Conservation (phyloP, 2,113 vertebrate species). For the Eulemur macaco region DNA sequence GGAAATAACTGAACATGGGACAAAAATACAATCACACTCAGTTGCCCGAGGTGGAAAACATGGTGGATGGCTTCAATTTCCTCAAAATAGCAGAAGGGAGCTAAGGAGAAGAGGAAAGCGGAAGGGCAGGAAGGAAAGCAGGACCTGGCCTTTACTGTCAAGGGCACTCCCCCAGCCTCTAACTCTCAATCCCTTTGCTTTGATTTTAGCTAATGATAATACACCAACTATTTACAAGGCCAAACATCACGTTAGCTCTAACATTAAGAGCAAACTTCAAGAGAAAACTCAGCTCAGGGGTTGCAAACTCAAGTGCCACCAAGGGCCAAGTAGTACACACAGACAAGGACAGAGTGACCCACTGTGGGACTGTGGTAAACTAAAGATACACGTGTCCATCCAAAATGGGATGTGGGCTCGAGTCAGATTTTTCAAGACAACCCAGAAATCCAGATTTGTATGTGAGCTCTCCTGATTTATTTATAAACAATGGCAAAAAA, state of each 20-base stretch:
- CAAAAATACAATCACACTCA: constrained; percentile 64
- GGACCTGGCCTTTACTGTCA: background rate
- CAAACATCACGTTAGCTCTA: background rate
- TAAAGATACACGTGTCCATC: rapidly evolving
- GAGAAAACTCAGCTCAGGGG: background rate
- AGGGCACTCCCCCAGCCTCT: background rate
- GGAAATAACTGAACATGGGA: constrained; percentile 60
- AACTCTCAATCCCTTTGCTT: background rate
- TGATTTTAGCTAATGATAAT: background rate
- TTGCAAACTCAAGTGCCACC: background rate
- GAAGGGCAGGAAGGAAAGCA: background rate
- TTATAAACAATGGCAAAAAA: constrained; percentile 11
- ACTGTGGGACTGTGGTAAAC: background rate
- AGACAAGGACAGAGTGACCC: background rate
- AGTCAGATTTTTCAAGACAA: background rate
- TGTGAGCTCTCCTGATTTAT: background rate
- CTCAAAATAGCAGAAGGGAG: constrained; percentile 43
- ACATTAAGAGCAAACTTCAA: background rate
- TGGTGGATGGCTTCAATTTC: constrained; percentile 9
- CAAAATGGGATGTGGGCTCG: background rate
- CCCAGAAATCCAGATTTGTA: background rate
- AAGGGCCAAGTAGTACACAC: rapidly evolving
- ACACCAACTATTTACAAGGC: background rate
- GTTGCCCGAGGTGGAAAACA: constrained; percentile 49
- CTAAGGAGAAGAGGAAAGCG: background rate